phyloP scores from a whole-genome alignment of 2,113 vertebrate genomes.

The Callaeas wilsoni region DNA sequence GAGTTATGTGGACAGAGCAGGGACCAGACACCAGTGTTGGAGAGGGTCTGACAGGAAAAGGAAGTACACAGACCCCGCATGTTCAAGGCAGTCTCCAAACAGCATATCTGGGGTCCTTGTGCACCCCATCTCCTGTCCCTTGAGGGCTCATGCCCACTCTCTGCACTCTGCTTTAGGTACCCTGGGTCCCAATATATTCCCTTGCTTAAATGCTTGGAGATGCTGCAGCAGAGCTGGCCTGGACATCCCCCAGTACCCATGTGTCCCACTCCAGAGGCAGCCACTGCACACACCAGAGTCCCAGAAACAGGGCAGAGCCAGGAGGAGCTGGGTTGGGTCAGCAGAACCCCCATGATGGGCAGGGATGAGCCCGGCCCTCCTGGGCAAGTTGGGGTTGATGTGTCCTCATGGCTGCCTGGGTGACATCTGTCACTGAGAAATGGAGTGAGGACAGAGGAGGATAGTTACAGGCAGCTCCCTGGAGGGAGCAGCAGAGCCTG shows the following conservation, averaged over 20 bases:
- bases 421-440: background rate
- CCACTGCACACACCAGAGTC: fast-evolving
- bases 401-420: background rate
- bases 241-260: background rate
- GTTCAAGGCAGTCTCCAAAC: background rate
- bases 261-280: background rate
- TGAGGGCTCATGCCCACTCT: fast-evolving
- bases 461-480: background rate
- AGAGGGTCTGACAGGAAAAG: background rate
- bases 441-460: background rate
- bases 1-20: background rate
- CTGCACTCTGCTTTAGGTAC: background rate
- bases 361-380: background rate
- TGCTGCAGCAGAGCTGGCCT: background rate
- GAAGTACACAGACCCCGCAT: background rate
- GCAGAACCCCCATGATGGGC: background rate
- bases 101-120: background rate
- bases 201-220: background rate
- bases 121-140: background rate
- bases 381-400: background rate
- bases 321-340: background rate
- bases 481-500: constrained; percentile 4
- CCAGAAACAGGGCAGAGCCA: background rate
- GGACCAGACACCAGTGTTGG: background rate
- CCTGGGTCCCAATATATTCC: fast-evolving